Evolutionary conservation across 2,797 vertebrate genomes (phyloP), one percentile per base, ranked within the genome.

Genomic region (Masticophis lateralis): DNA sequence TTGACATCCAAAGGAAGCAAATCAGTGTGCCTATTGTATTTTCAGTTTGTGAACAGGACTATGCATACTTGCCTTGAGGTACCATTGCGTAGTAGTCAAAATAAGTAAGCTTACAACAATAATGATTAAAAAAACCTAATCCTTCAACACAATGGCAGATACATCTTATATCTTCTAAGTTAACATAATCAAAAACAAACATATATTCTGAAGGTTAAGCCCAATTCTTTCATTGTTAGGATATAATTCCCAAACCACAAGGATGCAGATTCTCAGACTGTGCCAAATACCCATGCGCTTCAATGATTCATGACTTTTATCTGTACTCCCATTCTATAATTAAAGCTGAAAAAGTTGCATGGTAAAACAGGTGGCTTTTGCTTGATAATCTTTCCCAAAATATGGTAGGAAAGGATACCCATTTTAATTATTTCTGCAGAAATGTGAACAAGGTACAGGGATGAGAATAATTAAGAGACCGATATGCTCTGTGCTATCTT

Each of bases 261-360:
- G 74, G 20, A 83, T 83, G 74, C 32, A 74, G 69, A 43, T 79
- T 83, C 74, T 47, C 74, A 83, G 20, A 25, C 20, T 83, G 20
- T 83, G 37, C 4, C 74, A 83, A 83, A 47, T 10, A 47, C 10
- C 18, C 43, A 47, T 43, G 10, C 47, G 9, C 43, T 93, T 89
- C 89, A 27, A 28, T 83, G 92, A 91, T 93, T 93, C 90, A 93
- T 91, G 94, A 94, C 91, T 95, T 95, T 92, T 37, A 92, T 94
- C 51, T 90, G 89, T 92, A 91, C 93, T 95, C 92, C 88, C 89
- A 6, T 1, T 86, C 51, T 56, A 94, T 91, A 88, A 91, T 90
- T 0, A 74, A 90, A 87, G 92, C 59, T 57, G 91, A 90, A 91
- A 59, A 6, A 22, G 3, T 43, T 63, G 55, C 83, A 28, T 0